Base-by-base conservation (phyloP, 2,113 vertebrate species). In the Octodon degus region DNA sequence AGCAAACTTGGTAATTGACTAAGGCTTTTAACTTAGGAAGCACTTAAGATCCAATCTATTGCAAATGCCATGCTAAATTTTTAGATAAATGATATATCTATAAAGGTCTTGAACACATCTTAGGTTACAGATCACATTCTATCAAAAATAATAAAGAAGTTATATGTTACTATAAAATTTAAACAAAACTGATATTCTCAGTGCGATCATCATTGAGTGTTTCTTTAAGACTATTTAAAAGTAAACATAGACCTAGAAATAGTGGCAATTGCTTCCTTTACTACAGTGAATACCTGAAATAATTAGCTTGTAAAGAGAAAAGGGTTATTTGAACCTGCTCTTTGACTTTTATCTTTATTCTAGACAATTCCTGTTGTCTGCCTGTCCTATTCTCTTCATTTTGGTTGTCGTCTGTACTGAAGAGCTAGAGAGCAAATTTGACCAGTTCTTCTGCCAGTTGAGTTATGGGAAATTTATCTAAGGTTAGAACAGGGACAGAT, bases 181-280 rank as follows among this genome's bases (percentile, higher is more conserved):
- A 97, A 95, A 22, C 74, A 40, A 85, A 89, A 81, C 81, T 60
- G 81, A 50, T 91, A 76, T 16, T 79, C 27, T 87, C 27, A 70
- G 3, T 55, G 84, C 10, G 60, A 9, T 53, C 55, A 80, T 74
- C 16, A 58, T 7, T 24, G 62, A 96, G 27, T 85, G 37, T 19
- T 24, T 55, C 47, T 19, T 30, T 55, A 86, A 68, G n/a, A 55
- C n/a, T 88, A 12, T 67, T 40, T 0, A 34, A 88, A 91, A 53
- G 47, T 65, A 37, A 94, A 94, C 76, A 50, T 68, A 70, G 53
- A 43, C 55, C 43, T 94, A 88, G 13, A 43, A 37, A 4, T 19
- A 50, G 2, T 47, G 72, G 37, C 11, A 65, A 72, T 65, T 84
- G 25, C 3, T 37, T 58, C 55, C 55, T 58, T 58, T 58, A 58